phyloP scores from a whole-genome alignment of 2,888 invertebrate genomes.

The Trachelus troglodyta region DNA sequence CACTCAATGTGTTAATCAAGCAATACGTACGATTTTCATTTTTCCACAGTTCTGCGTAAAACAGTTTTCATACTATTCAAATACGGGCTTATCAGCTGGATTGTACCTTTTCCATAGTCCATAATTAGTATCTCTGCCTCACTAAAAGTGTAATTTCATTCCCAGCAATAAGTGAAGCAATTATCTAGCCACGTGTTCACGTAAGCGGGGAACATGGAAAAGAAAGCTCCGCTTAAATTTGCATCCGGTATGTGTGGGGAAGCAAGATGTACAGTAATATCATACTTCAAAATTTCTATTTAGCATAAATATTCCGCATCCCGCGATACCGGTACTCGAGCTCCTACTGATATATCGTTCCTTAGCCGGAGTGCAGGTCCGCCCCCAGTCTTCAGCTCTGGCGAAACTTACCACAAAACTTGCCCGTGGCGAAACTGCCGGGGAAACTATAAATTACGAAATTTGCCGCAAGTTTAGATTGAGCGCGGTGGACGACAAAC shows the following conservation, averaged over 20 bases:
- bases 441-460: slow-evolving; percentile 43
- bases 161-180: not conserved
- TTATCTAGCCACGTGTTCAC: not conserved
- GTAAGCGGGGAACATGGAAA: not conserved
- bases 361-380: slow-evolving; percentile 23
- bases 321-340: slow-evolving; percentile 38
- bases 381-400: not conserved
- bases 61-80: not conserved
- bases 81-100: not conserved
- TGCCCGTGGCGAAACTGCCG: slow-evolving; percentile 34
- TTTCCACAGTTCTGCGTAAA: not conserved
- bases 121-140: not conserved
- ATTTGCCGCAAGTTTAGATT: slow-evolving; percentile 43
- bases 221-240: slow-evolving; percentile 14
- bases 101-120: not conserved
- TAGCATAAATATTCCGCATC: slow-evolving; percentile 55
- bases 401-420: slow-evolving; percentile 37
- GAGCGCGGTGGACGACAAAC: slow-evolving; percentile 31
- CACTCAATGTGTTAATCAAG: too few relatives aligned
- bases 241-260: not conserved
- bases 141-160: not conserved
- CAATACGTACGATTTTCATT: not conserved
- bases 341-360: slow-evolving; percentile 37
- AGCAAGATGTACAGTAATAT: slow-evolving; percentile 31
- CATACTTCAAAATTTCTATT: slow-evolving; percentile 57